These are phyloP conservation scores for Leucoraja erinaceus DNA, from an alignment of 2,113 vertebrate species.

Conservation along the genomic window DNA sequence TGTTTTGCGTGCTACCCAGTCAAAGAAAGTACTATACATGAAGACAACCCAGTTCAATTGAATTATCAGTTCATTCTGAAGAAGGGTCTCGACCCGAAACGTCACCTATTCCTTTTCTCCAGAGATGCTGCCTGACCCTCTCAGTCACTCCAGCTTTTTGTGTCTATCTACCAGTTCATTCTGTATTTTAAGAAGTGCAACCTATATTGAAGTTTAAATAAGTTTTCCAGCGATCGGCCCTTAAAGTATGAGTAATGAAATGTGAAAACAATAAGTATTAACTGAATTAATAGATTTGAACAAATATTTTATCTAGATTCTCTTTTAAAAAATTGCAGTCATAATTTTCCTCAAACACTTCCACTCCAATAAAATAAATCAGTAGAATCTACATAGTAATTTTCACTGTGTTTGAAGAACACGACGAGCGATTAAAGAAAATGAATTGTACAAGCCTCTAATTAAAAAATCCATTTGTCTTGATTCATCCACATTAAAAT, in stretches of 20 bases:
- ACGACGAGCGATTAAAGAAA: not conserved
- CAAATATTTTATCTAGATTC: not conserved
- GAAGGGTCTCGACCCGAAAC: too few relatives aligned
- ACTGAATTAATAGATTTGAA: conserved; percentile 12
- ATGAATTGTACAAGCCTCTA: not conserved
- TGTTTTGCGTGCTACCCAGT: too few relatives aligned
- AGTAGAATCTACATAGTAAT: not conserved
- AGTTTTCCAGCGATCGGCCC: not conserved
- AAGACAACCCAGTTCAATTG: too few relatives aligned
- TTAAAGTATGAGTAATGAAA: not conserved
- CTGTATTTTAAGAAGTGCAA: not conserved
- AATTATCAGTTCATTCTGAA: too few relatives aligned
- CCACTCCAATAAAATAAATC: not conserved
- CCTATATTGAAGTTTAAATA: conserved; percentile 5
- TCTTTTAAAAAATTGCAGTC: not conserved
- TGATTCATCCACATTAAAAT: not conserved
- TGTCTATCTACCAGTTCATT: not conserved
- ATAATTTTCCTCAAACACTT: conserved; percentile 18
- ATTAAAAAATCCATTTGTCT: not conserved
- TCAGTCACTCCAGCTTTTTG: too few relatives aligned
- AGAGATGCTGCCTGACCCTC: too few relatives aligned
- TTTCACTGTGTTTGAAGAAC: not conserved
- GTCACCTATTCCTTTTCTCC: too few relatives aligned
- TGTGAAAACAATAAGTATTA: not conserved
- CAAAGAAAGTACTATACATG: too few relatives aligned